These are phyloP conservation scores for Pseudomyrmex dendroicus DNA, from an alignment of 1,140 invertebrate genomes.

Conservation along the genomic window DNA sequence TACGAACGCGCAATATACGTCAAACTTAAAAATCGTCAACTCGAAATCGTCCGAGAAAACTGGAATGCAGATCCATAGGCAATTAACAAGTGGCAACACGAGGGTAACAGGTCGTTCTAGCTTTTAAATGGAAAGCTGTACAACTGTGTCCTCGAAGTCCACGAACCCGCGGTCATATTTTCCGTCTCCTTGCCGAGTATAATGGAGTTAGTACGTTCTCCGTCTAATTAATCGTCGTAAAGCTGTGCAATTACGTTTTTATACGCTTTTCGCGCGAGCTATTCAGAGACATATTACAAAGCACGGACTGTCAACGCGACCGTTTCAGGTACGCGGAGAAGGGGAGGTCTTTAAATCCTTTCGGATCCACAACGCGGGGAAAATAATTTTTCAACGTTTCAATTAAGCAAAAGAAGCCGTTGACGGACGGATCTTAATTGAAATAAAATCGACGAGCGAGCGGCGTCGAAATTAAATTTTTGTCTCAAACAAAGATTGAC, in stretches of 20 bases:
- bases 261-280: slow-evolving; percentile 27
- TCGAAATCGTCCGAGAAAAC: neutral
- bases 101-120: neutral
- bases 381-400: slow-evolving; percentile 60
- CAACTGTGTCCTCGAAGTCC: slow-evolving; percentile 3
- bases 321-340: too few species aligned
- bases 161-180: slow-evolving; percentile 7
- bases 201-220: slow-evolving; percentile 51
- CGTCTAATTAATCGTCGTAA: slow-evolving; percentile 52
- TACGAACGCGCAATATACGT: neutral
- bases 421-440: slow-evolving; percentile 54
- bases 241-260: slow-evolving; percentile 54
- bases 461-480: slow-evolving; percentile 50
- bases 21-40: neutral
- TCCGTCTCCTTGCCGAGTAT: slow-evolving; percentile 36
- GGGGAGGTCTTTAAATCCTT: slow-evolving; percentile 29
- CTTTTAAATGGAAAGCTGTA: slow-evolving; percentile 17
- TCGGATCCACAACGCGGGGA: neutral
- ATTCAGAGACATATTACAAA: slow-evolving; percentile 39
- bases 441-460: slow-evolving; percentile 47
- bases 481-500: slow-evolving; percentile 55
- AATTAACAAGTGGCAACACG: neutral
- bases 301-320: slow-evolving; percentile 14
- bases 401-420: slow-evolving; percentile 54
- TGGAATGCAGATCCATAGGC: neutral